Conservation (phyloP, 2,888 invertebrate species). For the Malachius bipustulatus region DNA sequence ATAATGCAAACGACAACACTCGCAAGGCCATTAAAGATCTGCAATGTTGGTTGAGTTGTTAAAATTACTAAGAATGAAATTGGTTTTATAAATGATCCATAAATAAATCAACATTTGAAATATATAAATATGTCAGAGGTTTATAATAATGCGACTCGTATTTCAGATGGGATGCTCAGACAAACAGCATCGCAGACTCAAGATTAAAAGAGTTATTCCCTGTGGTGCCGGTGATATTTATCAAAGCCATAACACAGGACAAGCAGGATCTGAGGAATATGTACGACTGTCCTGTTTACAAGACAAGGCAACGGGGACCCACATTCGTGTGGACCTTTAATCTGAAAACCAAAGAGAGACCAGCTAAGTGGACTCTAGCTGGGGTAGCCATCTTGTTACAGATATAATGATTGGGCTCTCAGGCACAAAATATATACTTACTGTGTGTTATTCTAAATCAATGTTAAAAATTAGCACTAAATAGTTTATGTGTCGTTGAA, state of each 20-base stretch:
- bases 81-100: too few relatives aligned
- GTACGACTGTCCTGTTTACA: conserved; percentile 90
- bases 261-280: conserved; percentile 78
- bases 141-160: too few relatives aligned
- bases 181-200: conserved; percentile 72
- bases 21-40: too few relatives aligned
- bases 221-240: conserved; percentile 78
- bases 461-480: too few relatives aligned
- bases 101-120: too few relatives aligned
- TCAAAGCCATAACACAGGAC: conserved; percentile 78
- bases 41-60: too few relatives aligned
- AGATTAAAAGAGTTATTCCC: conserved; percentile 83
- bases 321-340: conserved; percentile 96
- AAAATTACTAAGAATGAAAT: too few relatives aligned
- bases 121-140: too few relatives aligned
- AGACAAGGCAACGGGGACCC: conserved; percentile 75
- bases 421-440: too few relatives aligned
- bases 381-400: conserved; percentile 86
- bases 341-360: conserved; percentile 75
- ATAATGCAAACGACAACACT: too few relatives aligned
- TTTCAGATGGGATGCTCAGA: conserved; percentile 67
- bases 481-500: too few relatives aligned
- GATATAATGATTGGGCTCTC: conserved; percentile 44
- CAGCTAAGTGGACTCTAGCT: conserved; percentile 85
- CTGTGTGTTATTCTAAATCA: too few relatives aligned